phyloP scores from a whole-genome alignment of 2,113 vertebrate species.

The Crotalus tigris region DNA sequence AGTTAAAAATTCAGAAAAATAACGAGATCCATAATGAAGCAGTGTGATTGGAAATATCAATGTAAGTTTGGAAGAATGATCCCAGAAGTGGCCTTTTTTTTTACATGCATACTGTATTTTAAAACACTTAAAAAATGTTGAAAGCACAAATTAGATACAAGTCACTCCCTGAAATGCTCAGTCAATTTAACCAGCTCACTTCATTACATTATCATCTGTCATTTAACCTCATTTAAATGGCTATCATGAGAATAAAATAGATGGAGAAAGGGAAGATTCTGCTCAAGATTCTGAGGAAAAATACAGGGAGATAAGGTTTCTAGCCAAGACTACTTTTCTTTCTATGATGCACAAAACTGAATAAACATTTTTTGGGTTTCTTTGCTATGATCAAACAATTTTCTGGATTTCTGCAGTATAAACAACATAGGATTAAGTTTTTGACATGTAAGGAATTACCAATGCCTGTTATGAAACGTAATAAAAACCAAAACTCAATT shows the following conservation, averaged over 20 bases:
- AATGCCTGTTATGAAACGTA: not conserved
- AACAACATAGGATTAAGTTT: not conserved
- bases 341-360: not conserved
- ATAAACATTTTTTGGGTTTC: not conserved
- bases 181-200: not conserved
- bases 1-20: not conserved
- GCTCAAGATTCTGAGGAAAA: not conserved
- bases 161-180: not conserved
- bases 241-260: not conserved
- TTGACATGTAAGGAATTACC: not conserved
- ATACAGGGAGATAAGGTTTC: not conserved
- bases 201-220: not conserved
- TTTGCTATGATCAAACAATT: not conserved
- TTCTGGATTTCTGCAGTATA: not conserved
- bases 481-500: not conserved
- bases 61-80: not conserved
- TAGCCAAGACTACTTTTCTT: not conserved
- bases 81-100: not conserved
- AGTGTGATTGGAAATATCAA: not conserved
- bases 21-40: not conserved
- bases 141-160: not conserved
- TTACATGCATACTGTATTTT: not conserved
- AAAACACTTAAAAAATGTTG: not conserved
- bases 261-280: not conserved
- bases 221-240: not conserved